These are phyloP conservation scores for Rhinogobio ventralis DNA, from an alignment of 2,797 vertebrate genomes.

Conservation along the genomic window DNA sequence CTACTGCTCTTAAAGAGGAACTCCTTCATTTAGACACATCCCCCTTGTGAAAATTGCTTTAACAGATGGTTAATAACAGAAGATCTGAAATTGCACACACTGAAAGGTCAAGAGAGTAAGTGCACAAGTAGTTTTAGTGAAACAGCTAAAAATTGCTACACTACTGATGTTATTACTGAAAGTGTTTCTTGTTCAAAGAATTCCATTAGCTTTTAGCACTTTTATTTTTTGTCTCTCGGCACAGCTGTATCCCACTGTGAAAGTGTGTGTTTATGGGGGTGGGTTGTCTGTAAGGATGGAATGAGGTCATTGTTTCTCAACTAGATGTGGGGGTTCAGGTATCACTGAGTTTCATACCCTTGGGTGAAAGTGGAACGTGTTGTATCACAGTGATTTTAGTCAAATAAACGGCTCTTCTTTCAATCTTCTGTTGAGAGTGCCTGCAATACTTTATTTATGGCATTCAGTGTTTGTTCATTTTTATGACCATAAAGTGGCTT, in stretches of 20 bases:
- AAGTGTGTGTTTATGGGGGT: background rate
- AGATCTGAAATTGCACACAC: background rate
- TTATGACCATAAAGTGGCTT: conserved; percentile 18
- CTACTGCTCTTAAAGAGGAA: conserved; percentile 8
- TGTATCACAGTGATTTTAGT: background rate
- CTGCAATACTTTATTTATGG: background rate
- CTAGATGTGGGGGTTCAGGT: conserved; percentile 1
- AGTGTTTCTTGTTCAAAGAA: background rate
- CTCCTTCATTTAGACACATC: background rate
- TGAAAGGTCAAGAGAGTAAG: background rate
- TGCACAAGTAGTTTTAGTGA: background rate
- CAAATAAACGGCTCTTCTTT: background rate
- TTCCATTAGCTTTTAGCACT: background rate
- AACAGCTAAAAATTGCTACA: background rate
- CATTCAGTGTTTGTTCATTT: background rate
- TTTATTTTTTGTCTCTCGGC: background rate
- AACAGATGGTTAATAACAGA: background rate
- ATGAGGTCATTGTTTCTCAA: conserved; percentile 4
- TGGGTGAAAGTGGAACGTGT: background rate
- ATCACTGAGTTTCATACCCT: conserved; percentile 4
- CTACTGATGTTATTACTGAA: background rate
- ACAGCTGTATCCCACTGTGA: background rate
- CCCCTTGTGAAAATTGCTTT: background rate
- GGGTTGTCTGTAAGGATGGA: background rate
- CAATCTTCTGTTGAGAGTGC: background rate